These are phyloP conservation scores for Vannuccia rotundouncinata DNA, from an alignment of 2,888 invertebrate genomes.

Conservation along the genomic window DNA sequence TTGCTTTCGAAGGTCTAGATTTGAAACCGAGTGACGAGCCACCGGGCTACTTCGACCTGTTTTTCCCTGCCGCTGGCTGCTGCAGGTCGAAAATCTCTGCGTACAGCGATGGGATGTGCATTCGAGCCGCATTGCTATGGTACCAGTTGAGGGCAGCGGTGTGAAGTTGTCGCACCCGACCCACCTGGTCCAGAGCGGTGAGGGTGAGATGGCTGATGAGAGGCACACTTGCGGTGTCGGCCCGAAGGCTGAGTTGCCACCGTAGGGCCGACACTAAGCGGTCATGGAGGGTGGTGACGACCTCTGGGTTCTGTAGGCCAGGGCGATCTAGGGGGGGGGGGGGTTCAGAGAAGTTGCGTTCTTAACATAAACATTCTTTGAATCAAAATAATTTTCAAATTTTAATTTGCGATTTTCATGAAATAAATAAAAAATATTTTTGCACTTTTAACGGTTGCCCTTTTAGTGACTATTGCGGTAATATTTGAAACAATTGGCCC, in stretches of 20 bases:
- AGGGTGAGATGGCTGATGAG: not conserved
- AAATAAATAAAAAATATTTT: too few species aligned
- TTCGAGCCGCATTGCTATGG: constrained; percentile 68
- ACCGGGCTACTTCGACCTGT: too few species aligned
- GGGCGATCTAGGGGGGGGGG: not conserved
- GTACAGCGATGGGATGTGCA: constrained; percentile 77
- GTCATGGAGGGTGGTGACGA: not conserved
- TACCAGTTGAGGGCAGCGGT: constrained; percentile 75
- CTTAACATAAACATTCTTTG: not conserved
- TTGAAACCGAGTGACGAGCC: too few species aligned
- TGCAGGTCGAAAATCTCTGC: constrained; percentile 92
- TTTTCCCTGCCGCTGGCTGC: not conserved
- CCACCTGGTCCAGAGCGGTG: not conserved
- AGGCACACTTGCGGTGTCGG: not conserved
- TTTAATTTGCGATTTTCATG: too few species aligned
- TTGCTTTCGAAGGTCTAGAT: too few species aligned
- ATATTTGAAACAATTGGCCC: too few species aligned
- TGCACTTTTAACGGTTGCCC: too few species aligned
- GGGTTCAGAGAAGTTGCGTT: not conserved
- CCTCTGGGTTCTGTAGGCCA: not conserved
- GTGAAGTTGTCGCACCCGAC: constrained; percentile 58
- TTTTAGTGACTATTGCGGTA: too few species aligned
- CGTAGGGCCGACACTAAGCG: not conserved
- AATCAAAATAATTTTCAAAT: too few species aligned
- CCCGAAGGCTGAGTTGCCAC: not conserved